These are phyloP conservation scores for Quadriops clusia DNA, from an alignment of 2,888 invertebrate genomes.

Conservation along the genomic window DNA sequence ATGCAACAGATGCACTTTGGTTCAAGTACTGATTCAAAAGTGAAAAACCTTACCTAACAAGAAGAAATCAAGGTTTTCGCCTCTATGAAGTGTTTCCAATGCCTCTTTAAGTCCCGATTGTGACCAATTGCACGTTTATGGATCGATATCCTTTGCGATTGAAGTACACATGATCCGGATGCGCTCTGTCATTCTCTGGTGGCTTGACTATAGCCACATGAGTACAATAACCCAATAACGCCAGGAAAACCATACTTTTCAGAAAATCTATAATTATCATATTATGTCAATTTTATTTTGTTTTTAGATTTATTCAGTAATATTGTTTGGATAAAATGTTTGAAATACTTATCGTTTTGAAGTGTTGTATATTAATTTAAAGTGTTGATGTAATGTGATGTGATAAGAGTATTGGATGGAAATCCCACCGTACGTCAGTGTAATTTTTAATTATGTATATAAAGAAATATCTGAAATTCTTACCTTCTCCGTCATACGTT, in stretches of 20 bases:
- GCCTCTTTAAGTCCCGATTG: too few species aligned
- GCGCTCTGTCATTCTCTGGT: slow-evolving; percentile 12
- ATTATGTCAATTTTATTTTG: slow-evolving; percentile 2
- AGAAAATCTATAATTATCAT: slow-evolving; percentile 10
- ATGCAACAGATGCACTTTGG: too few species aligned
- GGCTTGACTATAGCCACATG: slow-evolving; percentile 22
- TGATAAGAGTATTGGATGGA: background rate
- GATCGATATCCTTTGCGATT: slow-evolving; percentile 23
- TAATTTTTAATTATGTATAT: too few species aligned
- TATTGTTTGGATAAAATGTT: slow-evolving; percentile 2
- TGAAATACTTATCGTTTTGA: too few species aligned
- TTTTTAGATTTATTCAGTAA: too few species aligned
- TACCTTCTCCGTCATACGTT: slow-evolving; percentile 9
- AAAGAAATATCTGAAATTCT: slow-evolving; percentile 4
- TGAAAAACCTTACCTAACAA: too few species aligned
- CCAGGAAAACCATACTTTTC: slow-evolving; percentile 12
- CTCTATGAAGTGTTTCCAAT: too few species aligned
- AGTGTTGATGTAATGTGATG: too few species aligned
- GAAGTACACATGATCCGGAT: slow-evolving; percentile 20
- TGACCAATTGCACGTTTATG: slow-evolving; percentile 23
- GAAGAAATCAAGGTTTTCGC: too few species aligned
- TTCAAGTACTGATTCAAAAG: too few species aligned
- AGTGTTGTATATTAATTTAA: too few species aligned
- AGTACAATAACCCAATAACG: slow-evolving; percentile 21
- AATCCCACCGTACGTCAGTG: slow-evolving; percentile 2